These are phyloP conservation scores for Hemitrygon akajei DNA, from an alignment of 2,797 vertebrate species.

Conservation along the genomic window DNA sequence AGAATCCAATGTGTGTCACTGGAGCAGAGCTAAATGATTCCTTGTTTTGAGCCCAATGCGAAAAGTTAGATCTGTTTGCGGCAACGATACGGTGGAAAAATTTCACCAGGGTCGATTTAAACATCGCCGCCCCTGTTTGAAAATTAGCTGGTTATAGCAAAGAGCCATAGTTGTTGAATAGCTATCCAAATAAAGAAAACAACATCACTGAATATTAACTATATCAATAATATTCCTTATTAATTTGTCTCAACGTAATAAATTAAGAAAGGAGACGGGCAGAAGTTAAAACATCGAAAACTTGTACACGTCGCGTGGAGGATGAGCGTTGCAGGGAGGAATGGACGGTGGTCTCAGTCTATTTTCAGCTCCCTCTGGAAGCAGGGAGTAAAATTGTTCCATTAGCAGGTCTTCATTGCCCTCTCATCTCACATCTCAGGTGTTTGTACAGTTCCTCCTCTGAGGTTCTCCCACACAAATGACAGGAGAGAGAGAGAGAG, in stretches of 20 bases:
- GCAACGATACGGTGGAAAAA: not conserved
- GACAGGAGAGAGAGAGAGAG: not conserved
- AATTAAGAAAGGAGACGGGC: not conserved
- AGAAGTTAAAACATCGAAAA: not conserved
- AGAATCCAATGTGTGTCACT: not conserved
- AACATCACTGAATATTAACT: not conserved
- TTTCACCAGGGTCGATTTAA: not conserved
- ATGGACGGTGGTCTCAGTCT: conserved; percentile 38
- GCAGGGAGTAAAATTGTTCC: conserved; percentile 50
- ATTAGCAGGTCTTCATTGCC: conserved; percentile 43
- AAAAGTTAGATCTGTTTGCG: not conserved
- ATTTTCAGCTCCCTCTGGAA: conserved; percentile 52
- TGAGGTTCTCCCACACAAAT: conserved; percentile 40
- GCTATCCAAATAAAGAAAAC: not conserved
- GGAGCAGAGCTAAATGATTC: not conserved
- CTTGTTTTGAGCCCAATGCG: not conserved
- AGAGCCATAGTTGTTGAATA: not conserved
- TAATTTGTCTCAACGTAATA: not conserved
- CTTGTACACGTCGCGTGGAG: not conserved
- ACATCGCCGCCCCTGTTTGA: not conserved
- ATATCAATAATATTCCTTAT: not conserved
- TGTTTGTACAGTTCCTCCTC: conserved; percentile 46
- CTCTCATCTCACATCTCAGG: conserved; percentile 47
- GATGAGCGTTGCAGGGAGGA: not conserved
- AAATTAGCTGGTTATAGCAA: not conserved